Evolutionary conservation across 2,888 invertebrate species (phyloP), one percentile per base, ranked within the genome.

Genomic region (Drosophila cognata): DNA sequence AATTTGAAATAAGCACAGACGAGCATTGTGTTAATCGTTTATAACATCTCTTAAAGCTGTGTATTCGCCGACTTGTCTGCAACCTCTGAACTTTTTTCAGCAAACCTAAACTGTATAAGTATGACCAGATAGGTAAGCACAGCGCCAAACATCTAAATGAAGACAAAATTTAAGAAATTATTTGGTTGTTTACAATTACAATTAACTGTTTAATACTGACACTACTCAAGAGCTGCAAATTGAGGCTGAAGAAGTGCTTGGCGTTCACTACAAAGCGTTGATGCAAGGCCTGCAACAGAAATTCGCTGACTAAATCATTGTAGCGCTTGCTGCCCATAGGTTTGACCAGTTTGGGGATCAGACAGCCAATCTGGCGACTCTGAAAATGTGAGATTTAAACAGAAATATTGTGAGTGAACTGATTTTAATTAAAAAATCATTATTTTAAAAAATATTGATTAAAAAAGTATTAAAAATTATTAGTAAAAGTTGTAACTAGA

Each of bases 331-430:
- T 91, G 21, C 89, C 92, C 63, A 88, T 11, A 0, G 92, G 92
- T 25, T 92, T 92, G 0, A 88, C 84, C 58, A 93, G 70, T 71
- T 93, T 93, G 4, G 91, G 91, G 18, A 93, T 91, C 2, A 92
- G 83, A 31, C 92, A 91, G 4, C 93, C 93, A 35, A 93, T 93
- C n/a, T 86, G 81, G n/a, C 91, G 91, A 65, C 93, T 91, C 93
- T 93, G 60, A 3, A 88, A 89, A 35, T 7, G 6, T 43, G 1
- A 13, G 13, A 21, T 7, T 21, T 21, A 21, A 21, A 4, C 6
- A 21, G 1, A 43, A 7, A 21, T 43, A 21, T 7, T 25, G 21
- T 16, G 13, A 21, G 13, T 25, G 16, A 46, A 1, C 3, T 4
- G 13, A 46, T 25, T 7, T 21, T 4, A 46, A 46, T 13, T 21